A percentile compares a stretch with the other conserved stretches of the same genome.
These are phyloP conservation scores for Salvelinus fontinalis DNA, from an alignment of 2,113 vertebrate genomes.

Conservation along the genomic window DNA sequence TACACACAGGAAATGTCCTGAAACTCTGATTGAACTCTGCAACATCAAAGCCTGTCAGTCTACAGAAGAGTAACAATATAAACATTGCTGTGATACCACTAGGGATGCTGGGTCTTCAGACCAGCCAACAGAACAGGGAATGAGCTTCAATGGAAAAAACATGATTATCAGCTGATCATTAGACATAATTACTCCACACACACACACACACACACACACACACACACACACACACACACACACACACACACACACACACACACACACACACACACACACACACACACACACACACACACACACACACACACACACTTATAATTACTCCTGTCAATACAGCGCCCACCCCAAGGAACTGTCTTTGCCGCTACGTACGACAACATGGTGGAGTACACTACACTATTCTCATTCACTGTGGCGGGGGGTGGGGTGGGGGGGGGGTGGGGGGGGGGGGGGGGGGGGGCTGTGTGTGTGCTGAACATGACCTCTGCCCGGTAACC, in stretches of 20 bases:
- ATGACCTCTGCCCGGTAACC: neutral
- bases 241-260: no score
- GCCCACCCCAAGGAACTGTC: neutral
- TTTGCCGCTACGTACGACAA: no score
- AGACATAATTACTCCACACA: conserved; percentile 24
- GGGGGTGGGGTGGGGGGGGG: no score
- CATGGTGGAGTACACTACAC: no score
- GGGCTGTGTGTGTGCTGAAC: neutral
- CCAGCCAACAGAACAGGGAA: conserved; percentile 38
- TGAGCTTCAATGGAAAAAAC: conserved; percentile 44
- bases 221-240: no score
- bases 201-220: neutral
- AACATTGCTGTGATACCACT: conserved; percentile 7
- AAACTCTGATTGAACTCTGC: neutral
- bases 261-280: no score
- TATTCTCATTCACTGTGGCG: no score
- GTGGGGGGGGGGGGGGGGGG: no score
- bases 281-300: no score
- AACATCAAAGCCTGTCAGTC: neutral
- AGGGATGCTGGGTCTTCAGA: conserved; percentile 8
- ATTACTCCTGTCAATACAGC: neutral
- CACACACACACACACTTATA: neutral
- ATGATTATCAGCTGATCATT: conserved; percentile 45
- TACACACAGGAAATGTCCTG: neutral
- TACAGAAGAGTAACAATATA: neutral